Base-by-base conservation (phyloP, 1,140 invertebrate genomes). In the Drosophila asahinai region DNA sequence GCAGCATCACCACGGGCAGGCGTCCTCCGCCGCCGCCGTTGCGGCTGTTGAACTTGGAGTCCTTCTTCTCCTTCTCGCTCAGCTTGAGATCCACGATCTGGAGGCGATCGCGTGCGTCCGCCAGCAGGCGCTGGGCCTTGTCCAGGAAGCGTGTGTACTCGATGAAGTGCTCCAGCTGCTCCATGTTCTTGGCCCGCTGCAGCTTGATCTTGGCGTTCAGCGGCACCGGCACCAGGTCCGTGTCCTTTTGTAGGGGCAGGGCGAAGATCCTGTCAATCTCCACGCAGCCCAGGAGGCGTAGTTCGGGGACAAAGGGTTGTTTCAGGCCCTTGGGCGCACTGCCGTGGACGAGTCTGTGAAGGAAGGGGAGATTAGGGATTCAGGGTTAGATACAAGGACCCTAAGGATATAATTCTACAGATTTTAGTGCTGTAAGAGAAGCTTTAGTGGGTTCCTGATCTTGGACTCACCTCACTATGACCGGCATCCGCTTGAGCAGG, bases 171-270 rank as follows among this genome's bases (percentile, higher is more conserved):
- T 96, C 95, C 40, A 99, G 94, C 38, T 96, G 95, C 22, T 97
- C 96, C 77, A 97, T 96, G 92, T 99, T 99, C 80, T 95, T 95
- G 54, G 97, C 96, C 70, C 95, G 95, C 62, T 97, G 95, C 81
- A 99, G 94, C 93, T 98, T 98, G 17, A 99, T 93, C 14, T 97
- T 97, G 0, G 97, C 97, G 15, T 97, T 96, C 30, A 98, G 94
- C 12, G 98, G 98, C 66, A 99, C 93, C 27, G 97, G 96, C 19
- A 98, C 95, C 52, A 98, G 93, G 1, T 96, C 95, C 38, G 96
- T 95, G 83, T 98, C 97, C 91, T 97, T 95, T 86, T 97, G 96
- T 60, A 98, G 93, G 8, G 97, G 97, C 77, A 98, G 91, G 5
- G 97, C 97, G 90, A 98, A 97, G 51, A 98, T 95, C 76, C 95